Evolutionary conservation across 2,888 invertebrate genomes (phyloP), one percentile per base, ranked within the genome.

Genomic region (Limnephilus marmoratus): DNA sequence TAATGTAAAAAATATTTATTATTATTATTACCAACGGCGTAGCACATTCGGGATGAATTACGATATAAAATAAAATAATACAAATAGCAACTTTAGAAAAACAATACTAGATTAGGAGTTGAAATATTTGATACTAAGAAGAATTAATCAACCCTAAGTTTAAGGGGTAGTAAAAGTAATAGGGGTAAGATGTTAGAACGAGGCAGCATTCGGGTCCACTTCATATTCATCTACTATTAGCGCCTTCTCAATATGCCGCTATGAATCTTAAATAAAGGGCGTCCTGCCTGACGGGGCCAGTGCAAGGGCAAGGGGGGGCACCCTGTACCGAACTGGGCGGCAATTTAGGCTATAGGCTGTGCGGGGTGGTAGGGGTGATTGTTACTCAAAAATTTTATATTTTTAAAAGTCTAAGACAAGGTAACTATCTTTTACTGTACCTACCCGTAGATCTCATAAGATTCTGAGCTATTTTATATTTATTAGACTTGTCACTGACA

Each of bases 141-240:
- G 68, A 68, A 68, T 68, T 68, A n/a, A 68, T 68, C n/a, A 5
- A 7, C 68, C 68, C 68, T 68, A 3, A 68, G 68, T 68, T 68
- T 68, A 3, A n/a, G 68, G 68, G 68, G 68, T 68, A 68, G n/a
- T 68, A 24, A 68, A 68, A 45, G 45, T 86, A 86, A 82, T 49
- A 45, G 85, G 34, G 68, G 90, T 31, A 41, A n/a, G 80, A 31
- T 34, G 68, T 9, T 68, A 24, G 68, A 24, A 68, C 24, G 41
- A 37, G 83, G 83, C 82, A 24, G 41, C 34, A n/a, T 29, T 83
- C 83, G 37, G 83, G 49, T n/a, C 86, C 91, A 86, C 92, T 93
- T 90, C 92, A 90, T 92, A 92, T 93, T 93, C 93, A 91, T 92
- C 87, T 85, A 45, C 92, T 91, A 93, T 93, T 93, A 93, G 92